A percentile compares a stretch with the other conserved stretches of the same genome.
Evolutionary conservation across 2,888 invertebrate species (phyloP).

Genomic region (Lissonota sp.): DNA sequence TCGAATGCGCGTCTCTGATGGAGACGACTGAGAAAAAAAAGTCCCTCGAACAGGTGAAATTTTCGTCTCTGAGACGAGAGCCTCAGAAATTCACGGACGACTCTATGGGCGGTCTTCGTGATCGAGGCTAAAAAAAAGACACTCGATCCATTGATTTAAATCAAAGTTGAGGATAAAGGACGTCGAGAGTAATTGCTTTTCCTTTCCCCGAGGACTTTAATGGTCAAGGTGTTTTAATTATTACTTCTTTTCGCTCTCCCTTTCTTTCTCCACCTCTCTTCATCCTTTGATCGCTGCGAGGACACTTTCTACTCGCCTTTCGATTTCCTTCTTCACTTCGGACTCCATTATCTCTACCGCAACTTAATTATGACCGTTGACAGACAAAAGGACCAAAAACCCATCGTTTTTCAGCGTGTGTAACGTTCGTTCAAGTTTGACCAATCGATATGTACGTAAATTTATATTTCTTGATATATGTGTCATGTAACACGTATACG

Average conservation of each 20-base stretch:
- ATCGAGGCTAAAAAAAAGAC: slow-evolving; percentile 17
- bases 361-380: not conserved
- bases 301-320: slow-evolving; percentile 49
- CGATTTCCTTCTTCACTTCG: slow-evolving; percentile 27
- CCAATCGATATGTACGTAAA: not conserved
- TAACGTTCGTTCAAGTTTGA: too few species aligned
- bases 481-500: not conserved
- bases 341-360: slow-evolving; percentile 50
- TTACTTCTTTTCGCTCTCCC: not conserved
- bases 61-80: slow-evolving; percentile 19
- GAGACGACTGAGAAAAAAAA: not conserved
- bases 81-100: slow-evolving; percentile 4
- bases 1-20: slow-evolving; percentile 9
- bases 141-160: slow-evolving; percentile 41
- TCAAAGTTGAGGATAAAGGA: slow-evolving; percentile 13
- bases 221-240: slow-evolving; percentile 57
- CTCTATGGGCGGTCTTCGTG: slow-evolving; percentile 24
- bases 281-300: slow-evolving; percentile 39
- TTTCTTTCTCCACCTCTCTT: not conserved
- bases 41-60: slow-evolving; percentile 13
- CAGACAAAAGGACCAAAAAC: too few species aligned
- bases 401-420: too few species aligned
- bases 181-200: slow-evolving; percentile 46
- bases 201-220: slow-evolving; percentile 45
- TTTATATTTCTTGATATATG: not conserved